Percentiles rank a stretch among this genome's conserved stretches.
Evolutionary conservation across 2,113 vertebrate genomes (phyloP).

Genomic region (Centropus bengalensis): DNA sequence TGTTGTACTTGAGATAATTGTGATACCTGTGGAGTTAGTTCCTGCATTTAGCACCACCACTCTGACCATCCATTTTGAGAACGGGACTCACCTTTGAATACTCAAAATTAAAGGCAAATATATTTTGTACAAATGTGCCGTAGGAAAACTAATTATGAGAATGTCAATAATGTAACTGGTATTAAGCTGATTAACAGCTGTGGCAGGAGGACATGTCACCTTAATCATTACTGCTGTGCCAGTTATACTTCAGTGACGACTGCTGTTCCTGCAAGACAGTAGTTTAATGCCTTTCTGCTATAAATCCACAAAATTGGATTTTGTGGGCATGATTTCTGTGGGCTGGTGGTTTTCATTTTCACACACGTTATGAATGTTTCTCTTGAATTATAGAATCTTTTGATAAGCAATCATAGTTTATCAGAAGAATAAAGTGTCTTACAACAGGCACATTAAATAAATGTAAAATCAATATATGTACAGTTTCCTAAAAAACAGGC

Average conservation of each 20-base stretch:
- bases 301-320: slow-evolving; percentile 87
- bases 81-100: slow-evolving; percentile 53
- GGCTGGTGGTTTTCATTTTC: slow-evolving; percentile 80
- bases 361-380: slow-evolving; percentile 81
- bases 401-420: slow-evolving; percentile 85
- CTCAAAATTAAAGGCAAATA: slow-evolving; percentile 78
- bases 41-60: neutral
- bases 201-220: slow-evolving; percentile 73
- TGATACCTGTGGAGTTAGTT: neutral
- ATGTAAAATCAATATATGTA: slow-evolving; percentile 86
- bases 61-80: slow-evolving; percentile 42
- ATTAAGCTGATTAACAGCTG: slow-evolving; percentile 84
- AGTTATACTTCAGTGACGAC: slow-evolving; percentile 76
- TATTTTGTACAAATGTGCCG: slow-evolving; percentile 75
- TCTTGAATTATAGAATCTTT: slow-evolving; percentile 84
- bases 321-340: slow-evolving; percentile 82
- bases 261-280: slow-evolving; percentile 77
- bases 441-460: slow-evolving; percentile 81
- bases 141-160: slow-evolving; percentile 82
- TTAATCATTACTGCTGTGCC: slow-evolving; percentile 79
- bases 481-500: slow-evolving; percentile 81
- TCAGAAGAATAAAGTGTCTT: slow-evolving; percentile 84
- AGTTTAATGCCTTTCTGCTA: slow-evolving; percentile 78
- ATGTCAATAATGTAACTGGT: slow-evolving; percentile 81
- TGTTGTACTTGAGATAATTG: neutral